phyloP scores from a whole-genome alignment of 2,797 vertebrate genomes.

The Carapus acus region DNA sequence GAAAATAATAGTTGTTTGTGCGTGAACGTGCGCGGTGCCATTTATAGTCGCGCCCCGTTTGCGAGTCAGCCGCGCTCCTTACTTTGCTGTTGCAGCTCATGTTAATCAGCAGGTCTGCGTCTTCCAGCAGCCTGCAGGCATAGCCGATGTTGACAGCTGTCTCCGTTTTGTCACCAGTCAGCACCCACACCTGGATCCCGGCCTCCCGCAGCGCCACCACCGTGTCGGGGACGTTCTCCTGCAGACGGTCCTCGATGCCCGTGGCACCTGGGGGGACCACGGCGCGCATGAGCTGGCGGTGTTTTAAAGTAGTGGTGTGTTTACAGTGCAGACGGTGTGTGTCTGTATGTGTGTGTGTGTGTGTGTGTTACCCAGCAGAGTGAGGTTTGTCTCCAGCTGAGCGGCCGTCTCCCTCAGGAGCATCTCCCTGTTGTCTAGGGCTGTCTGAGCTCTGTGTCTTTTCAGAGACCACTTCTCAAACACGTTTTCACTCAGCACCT shows the following conservation, averaged over 20 bases:
- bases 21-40: background rate
- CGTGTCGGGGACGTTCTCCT: conserved; percentile 87
- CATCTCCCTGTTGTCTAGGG: conserved; percentile 83
- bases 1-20: background rate
- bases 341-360: too few relatives aligned
- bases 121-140: conserved; percentile 86
- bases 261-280: conserved; percentile 91
- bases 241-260: conserved; percentile 91
- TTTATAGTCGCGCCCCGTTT: conserved; percentile 6
- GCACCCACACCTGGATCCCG: conserved; percentile 89
- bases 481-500: conserved; percentile 81
- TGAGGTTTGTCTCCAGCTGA: conserved; percentile 83
- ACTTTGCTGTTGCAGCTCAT: conserved; percentile 87
- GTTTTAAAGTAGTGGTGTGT: too few relatives aligned
- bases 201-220: conserved; percentile 82
- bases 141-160: conserved; percentile 93
- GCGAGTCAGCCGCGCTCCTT: conserved; percentile 30
- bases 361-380: conserved; percentile 83
- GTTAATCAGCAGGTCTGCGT: conserved; percentile 85
- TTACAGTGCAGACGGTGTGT: too few relatives aligned
- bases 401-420: conserved; percentile 80
- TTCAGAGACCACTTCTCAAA: conserved; percentile 80
- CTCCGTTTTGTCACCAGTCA: conserved; percentile 95
- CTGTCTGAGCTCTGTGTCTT: conserved; percentile 77
- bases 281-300: too few relatives aligned